Evolutionary conservation across 2,797 vertebrate genomes (phyloP).

Genomic region (Tragelaphus oryx): DNA sequence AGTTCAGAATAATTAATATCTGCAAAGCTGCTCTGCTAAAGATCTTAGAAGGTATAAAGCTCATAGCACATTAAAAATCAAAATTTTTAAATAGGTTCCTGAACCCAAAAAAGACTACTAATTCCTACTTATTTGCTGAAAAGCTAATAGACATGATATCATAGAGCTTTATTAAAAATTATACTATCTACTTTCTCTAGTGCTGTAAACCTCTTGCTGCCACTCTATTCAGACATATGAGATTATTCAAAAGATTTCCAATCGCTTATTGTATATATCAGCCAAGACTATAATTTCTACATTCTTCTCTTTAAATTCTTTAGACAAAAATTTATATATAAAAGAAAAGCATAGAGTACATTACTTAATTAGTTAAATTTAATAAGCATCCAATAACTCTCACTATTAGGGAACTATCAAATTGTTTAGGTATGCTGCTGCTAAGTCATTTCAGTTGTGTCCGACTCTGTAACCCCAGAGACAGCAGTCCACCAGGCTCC

Average conservation of each 20-base stretch:
- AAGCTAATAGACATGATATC: neutral
- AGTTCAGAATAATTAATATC: constrained; percentile 71
- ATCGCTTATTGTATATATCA: neutral
- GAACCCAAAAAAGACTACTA: neutral
- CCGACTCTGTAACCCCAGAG: too few species aligned
- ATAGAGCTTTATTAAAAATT: neutral
- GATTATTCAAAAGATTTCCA: neutral
- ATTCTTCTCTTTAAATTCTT: neutral
- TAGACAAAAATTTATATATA: neutral
- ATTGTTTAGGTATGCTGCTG: neutral
- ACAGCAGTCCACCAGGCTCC: too few species aligned
- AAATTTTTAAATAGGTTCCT: constrained; percentile 56
- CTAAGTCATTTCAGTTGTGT: too few species aligned
- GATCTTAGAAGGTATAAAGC: constrained; percentile 40
- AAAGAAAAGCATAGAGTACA: neutral
- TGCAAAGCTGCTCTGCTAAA: constrained; percentile 58
- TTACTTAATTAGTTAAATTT: neutral
- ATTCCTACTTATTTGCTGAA: neutral
- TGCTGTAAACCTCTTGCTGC: neutral
- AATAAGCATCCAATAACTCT: neutral
- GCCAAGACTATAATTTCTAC: neutral
- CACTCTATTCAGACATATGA: neutral
- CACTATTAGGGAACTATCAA: neutral
- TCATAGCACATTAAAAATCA: constrained; percentile 59
- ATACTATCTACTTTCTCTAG: neutral